Percentiles rank a stretch among this genome's conserved stretches.
Evolutionary conservation across 1,140 invertebrate genomes (phyloP).

Genomic region (Diuraphis noxia): DNA sequence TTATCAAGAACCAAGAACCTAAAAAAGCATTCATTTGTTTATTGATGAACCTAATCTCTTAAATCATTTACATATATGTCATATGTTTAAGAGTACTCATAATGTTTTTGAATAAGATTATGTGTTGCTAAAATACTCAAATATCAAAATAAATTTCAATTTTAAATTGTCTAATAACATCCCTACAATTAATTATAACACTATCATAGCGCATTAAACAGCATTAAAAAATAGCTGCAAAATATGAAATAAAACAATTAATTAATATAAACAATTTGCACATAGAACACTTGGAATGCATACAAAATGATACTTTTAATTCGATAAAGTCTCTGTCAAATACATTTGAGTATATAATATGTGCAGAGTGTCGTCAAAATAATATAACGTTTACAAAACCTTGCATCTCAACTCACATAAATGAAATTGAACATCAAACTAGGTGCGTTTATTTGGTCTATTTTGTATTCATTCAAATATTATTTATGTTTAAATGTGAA

Average conservation of each 20-base stretch:
- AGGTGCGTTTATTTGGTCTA: background rate
- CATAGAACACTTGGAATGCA: background rate
- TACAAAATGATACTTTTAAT: background rate
- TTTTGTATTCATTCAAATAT: background rate
- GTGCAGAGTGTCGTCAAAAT: background rate
- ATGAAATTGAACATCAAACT: slow-evolving; percentile 28
- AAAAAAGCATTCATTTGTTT: background rate
- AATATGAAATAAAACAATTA: background rate
- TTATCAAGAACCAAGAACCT: no score
- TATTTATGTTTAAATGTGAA: background rate
- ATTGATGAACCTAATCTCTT: background rate
- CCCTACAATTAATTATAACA: background rate
- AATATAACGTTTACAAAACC: background rate
- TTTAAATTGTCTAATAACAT: background rate
- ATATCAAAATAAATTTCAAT: background rate
- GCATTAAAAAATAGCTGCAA: background rate
- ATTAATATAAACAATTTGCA: background rate
- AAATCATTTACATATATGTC: background rate
- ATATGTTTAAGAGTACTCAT: background rate
- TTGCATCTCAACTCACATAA: background rate
- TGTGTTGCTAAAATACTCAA: background rate
- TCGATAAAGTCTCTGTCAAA: background rate
- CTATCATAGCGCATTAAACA: no score
- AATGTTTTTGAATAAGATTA: background rate
- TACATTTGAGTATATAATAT: background rate